These are phyloP conservation scores for Prolemur simus DNA, from an alignment of 2,113 vertebrate genomes.

Conservation along the genomic window DNA sequence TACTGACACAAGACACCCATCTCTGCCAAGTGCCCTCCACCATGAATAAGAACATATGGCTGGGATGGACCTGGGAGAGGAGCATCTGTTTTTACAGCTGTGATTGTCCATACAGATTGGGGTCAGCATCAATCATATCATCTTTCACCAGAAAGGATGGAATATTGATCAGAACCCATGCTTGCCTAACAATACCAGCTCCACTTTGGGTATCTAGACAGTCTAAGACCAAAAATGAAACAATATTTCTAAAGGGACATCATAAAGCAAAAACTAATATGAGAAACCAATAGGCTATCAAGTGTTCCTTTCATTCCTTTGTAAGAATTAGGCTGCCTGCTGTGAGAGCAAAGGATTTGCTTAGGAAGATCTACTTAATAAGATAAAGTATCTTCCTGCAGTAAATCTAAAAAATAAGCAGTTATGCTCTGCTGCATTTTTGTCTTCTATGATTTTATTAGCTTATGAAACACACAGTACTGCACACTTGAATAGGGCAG, in stretches of 20 bases:
- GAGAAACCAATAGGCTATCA: constrained; percentile 17
- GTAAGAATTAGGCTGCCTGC: constrained; percentile 24
- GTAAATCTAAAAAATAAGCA: constrained; percentile 47
- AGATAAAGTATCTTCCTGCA: constrained; percentile 29
- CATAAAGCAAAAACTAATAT: constrained; percentile 47
- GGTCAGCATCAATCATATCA: constrained; percentile 36
- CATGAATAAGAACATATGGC: constrained; percentile 23
- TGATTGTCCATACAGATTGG: constrained; percentile 41
- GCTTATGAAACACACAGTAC: neutral
- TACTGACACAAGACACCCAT: neutral
- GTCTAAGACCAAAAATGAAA: constrained; percentile 33
- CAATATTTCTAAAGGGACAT: neutral
- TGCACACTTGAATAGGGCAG: neutral
- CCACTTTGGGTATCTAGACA: neutral
- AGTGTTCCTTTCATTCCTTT: constrained; percentile 52
- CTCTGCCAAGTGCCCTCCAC: constrained; percentile 19
- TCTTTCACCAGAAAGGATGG: constrained; percentile 28
- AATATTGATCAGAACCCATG: constrained; percentile 26
- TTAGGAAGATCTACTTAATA: constrained; percentile 46
- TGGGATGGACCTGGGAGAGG: neutral
- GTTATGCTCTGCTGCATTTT: constrained; percentile 1
- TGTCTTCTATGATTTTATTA: constrained; percentile 43
- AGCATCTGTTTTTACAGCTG: constrained; percentile 57
- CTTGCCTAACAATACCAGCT: constrained; percentile 19
- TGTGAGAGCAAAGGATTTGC: neutral